A percentile compares a stretch with the other conserved stretches of the same genome.
These are phyloP conservation scores for Cephalopholis sonnerati DNA, from an alignment of 2,113 vertebrate species.

Conservation along the genomic window DNA sequence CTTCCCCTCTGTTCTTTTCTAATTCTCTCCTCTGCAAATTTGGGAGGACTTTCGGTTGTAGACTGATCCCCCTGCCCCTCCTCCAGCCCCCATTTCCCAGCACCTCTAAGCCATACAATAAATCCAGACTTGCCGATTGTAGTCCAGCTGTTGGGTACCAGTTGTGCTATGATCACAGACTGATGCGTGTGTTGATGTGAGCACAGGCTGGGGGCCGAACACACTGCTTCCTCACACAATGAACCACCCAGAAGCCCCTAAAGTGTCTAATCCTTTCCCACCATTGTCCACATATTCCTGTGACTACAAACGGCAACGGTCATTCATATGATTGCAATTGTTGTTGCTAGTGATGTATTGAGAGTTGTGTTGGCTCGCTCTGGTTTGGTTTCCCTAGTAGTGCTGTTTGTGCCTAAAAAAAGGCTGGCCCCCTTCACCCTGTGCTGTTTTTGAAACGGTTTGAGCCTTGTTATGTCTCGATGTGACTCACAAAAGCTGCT, in stretches of 20 bases:
- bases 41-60: background rate
- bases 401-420: conserved; percentile 38
- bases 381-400: conserved; percentile 39
- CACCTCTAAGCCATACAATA: conserved; percentile 46
- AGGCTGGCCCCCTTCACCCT: conserved; percentile 33
- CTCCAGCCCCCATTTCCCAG: conserved; percentile 11
- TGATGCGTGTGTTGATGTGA: conserved; percentile 69
- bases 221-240: conserved; percentile 44
- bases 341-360: background rate
- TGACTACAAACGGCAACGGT: conserved; percentile 21
- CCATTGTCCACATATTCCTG: conserved; percentile 46
- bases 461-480: conserved; percentile 14
- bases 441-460: conserved; percentile 26
- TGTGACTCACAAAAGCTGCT: conserved; percentile 59
- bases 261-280: conserved; percentile 67
- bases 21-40: background rate
- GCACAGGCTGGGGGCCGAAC: conserved; percentile 45
- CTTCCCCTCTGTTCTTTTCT: background rate
- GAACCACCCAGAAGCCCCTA: conserved; percentile 43
- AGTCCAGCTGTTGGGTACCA: conserved; percentile 46
- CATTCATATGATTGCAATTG: conserved; percentile 37
- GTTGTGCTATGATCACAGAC: conserved; percentile 43
- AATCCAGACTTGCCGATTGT: conserved; percentile 41
- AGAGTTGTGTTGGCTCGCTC: conserved; percentile 21
- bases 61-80: background rate